These are phyloP conservation scores for Drosophila kikkawai DNA, from an alignment of 1,140 invertebrate genomes.

Conservation along the genomic window DNA sequence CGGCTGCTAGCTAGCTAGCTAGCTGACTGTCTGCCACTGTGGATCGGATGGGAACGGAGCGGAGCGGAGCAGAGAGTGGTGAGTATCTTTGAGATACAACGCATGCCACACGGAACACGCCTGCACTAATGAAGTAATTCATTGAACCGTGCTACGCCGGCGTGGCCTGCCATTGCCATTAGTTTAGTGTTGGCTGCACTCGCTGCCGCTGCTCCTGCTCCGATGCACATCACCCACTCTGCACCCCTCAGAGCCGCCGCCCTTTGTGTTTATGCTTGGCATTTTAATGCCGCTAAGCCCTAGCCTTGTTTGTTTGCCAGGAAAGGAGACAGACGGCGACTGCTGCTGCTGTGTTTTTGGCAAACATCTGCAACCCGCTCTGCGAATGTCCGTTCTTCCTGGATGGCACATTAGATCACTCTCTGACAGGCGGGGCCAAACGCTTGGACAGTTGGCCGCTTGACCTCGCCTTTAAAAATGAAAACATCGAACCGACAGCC, in stretches of 20 bases:
- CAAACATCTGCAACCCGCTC: slow-evolving; percentile 53
- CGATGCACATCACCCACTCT: slow-evolving; percentile 29
- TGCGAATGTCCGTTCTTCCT: slow-evolving; percentile 48
- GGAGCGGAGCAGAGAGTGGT: slow-evolving; percentile 32
- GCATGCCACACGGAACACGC: slow-evolving; percentile 75
- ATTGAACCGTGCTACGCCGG: slow-evolving; percentile 80
- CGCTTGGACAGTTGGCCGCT: slow-evolving; percentile 26
- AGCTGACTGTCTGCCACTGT: slow-evolving; percentile 29
- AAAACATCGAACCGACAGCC: slow-evolving; percentile 29
- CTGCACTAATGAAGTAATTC: slow-evolving; percentile 84
- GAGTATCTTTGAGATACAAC: slow-evolving; percentile 69
- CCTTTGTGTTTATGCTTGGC: slow-evolving; percentile 28
- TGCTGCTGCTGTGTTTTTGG: slow-evolving; percentile 37
- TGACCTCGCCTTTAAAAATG: slow-evolving; percentile 69
- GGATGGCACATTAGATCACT: slow-evolving; percentile 72
- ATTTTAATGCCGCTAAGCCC: slow-evolving; percentile 29
- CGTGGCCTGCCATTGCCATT: slow-evolving; percentile 62
- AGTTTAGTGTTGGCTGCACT: slow-evolving; percentile 67
- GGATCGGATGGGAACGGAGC: slow-evolving; percentile 29
- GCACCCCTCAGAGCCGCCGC: slow-evolving; percentile 8
- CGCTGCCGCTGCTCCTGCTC: slow-evolving; percentile 4
- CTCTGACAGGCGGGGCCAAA: slow-evolving; percentile 44
- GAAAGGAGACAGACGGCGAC: slow-evolving; percentile 5
- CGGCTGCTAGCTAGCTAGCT: slow-evolving; percentile 5
- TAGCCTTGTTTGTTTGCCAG: slow-evolving; percentile 10